phyloP scores from a whole-genome alignment of 2,113 vertebrate genomes.

The Myiozetetes cayanensis region DNA sequence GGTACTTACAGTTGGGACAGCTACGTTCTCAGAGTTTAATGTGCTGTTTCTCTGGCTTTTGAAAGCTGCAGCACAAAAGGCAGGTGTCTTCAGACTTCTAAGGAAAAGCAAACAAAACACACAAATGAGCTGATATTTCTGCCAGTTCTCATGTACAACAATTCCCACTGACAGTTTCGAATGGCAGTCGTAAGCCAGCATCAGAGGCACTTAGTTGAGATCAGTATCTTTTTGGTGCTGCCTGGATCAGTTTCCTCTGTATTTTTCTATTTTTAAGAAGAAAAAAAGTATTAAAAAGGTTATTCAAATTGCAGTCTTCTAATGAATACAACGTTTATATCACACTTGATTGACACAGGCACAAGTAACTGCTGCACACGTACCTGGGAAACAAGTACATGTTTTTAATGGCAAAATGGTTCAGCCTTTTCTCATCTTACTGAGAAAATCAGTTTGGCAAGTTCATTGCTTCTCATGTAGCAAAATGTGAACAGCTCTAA shows the following conservation, averaged over 20 bases:
- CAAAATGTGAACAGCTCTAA: not conserved
- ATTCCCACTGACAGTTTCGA: not conserved
- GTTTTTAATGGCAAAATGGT: not conserved
- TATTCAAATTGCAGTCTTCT: not conserved
- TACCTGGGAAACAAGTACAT: not conserved
- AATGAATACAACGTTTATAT: not conserved
- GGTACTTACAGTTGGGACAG: not conserved
- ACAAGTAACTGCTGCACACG: not conserved
- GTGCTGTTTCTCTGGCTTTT: not conserved
- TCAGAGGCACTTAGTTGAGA: not conserved
- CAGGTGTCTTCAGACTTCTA: not conserved
- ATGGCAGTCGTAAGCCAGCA: not conserved
- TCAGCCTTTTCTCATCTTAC: not conserved
- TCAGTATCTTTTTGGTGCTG: not conserved
- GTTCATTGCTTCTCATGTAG: not conserved
- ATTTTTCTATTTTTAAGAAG: not conserved
- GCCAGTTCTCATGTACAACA: not conserved
- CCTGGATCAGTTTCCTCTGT: not conserved
- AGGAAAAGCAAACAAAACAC: not conserved
- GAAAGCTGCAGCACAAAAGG: not conserved
- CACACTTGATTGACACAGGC: not conserved
- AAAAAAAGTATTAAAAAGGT: not conserved
- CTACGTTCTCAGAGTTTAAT: not conserved
- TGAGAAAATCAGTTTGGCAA: slow-evolving; percentile 8
- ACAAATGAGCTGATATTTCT: not conserved